Conservation (phyloP, 2,888 invertebrate genomes). For the Drosophila eohydei region DNA sequence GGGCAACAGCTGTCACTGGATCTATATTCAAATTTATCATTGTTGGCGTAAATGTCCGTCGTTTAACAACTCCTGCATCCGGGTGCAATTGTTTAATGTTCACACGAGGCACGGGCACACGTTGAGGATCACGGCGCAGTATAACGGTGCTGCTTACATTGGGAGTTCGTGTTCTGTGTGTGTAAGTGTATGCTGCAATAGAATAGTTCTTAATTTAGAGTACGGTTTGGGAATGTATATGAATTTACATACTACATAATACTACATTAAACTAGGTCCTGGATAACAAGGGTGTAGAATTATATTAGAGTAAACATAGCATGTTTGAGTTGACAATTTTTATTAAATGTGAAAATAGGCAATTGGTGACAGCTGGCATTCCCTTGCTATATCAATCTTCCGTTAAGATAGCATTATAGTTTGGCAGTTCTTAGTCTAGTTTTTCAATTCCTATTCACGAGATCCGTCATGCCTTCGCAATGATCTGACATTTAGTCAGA, state of each 20-base stretch:
- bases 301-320: not conserved
- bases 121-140: conserved; percentile 32
- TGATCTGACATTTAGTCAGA: not conserved
- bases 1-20: not conserved
- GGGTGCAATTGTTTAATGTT: conserved; percentile 19
- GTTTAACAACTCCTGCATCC: not conserved
- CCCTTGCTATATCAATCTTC: not conserved
- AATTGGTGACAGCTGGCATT: not conserved
- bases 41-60: conserved; percentile 11
- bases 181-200: conserved; percentile 28
- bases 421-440: not conserved
- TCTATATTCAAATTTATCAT: not conserved
- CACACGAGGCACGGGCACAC: conserved; percentile 19
- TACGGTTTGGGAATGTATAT: not conserved
- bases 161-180: conserved; percentile 7
- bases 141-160: not conserved
- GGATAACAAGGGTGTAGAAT: not conserved
- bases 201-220: not conserved
- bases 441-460: not conserved
- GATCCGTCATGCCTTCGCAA: not conserved
- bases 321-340: not conserved
- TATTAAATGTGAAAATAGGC: not conserved
- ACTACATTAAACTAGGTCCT: not conserved
- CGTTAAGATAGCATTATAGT: not conserved
- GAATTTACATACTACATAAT: not conserved